These are phyloP conservation scores for Graptemys geographica DNA, from an alignment of 2,797 vertebrate genomes.

Conservation along the genomic window DNA sequence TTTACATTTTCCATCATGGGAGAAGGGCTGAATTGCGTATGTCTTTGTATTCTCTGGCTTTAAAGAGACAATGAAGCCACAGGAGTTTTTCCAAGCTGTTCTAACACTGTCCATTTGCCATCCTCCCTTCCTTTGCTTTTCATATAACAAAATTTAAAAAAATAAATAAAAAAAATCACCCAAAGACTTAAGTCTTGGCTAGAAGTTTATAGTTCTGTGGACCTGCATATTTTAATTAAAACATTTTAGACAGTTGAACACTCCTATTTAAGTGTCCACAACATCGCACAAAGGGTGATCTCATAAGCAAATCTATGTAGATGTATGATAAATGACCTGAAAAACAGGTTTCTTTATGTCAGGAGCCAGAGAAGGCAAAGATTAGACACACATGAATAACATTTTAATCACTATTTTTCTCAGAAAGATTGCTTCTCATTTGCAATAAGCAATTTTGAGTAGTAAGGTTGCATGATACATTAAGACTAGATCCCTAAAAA, in stretches of 20 bases:
- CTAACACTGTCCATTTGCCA: slow-evolving; percentile 76
- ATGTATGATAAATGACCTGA: slow-evolving; percentile 81
- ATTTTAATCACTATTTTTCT: slow-evolving; percentile 63
- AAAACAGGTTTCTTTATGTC: slow-evolving; percentile 80
- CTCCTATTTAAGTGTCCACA: slow-evolving; percentile 77
- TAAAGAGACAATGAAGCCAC: slow-evolving; percentile 83
- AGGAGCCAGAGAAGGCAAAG: slow-evolving; percentile 68
- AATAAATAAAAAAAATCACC: background rate
- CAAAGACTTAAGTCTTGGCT: slow-evolving; percentile 52
- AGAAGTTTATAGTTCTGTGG: slow-evolving; percentile 55
- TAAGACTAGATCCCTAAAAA: background rate
- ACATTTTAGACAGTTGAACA: slow-evolving; percentile 81
- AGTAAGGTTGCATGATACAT: slow-evolving; percentile 49
- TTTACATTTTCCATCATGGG: slow-evolving; percentile 84
- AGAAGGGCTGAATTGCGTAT: slow-evolving; percentile 79
- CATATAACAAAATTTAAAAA: slow-evolving; percentile 40
- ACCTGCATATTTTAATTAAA: slow-evolving; percentile 76
- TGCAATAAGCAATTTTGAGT: slow-evolving; percentile 64
- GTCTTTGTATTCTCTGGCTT: slow-evolving; percentile 84
- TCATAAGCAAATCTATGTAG: slow-evolving; percentile 79
- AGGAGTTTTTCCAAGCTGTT: slow-evolving; percentile 85
- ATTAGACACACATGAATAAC: slow-evolving; percentile 66
- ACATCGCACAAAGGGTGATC: slow-evolving; percentile 72
- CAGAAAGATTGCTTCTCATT: slow-evolving; percentile 64
- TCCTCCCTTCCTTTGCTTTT: slow-evolving; percentile 75